Conservation (phyloP, 2,113 vertebrate genomes). For the Struthio camelus region DNA sequence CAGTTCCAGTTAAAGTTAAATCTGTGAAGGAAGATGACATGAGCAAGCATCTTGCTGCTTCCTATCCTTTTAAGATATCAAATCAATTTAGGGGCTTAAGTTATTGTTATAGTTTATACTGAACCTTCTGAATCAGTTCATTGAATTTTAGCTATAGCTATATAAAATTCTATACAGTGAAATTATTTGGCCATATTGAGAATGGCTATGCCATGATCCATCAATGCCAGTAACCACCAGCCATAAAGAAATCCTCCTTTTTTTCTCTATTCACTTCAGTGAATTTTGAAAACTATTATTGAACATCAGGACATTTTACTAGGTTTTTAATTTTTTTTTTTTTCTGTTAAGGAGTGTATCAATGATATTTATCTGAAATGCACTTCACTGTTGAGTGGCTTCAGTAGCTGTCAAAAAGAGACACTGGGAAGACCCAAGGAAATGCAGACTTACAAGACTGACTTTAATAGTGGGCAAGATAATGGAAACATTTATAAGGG, state of each 20-base stretch:
- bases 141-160: conserved; percentile 78
- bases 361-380: conserved; percentile 32
- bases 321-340: conserved; percentile 60
- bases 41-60: conserved; percentile 43
- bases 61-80: conserved; percentile 65
- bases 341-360: conserved; percentile 22
- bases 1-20: conserved; percentile 68
- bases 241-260: conserved; percentile 54
- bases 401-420: neutral
- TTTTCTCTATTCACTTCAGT: conserved; percentile 58
- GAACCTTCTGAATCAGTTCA: conserved; percentile 79
- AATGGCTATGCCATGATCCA: conserved; percentile 65
- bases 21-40: conserved; percentile 62
- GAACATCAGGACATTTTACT: conserved; percentile 46
- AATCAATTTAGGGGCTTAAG: conserved; percentile 75
- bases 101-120: conserved; percentile 79
- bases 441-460: conserved; percentile 2
- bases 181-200: conserved; percentile 73
- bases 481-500: conserved; percentile 34
- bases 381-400: neutral
- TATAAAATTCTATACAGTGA: conserved; percentile 74
- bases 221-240: conserved; percentile 74
- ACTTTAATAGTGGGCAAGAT: neutral
- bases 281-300: conserved; percentile 62
- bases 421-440: neutral